Percentiles rank a stretch among this genome's conserved stretches.
These are phyloP conservation scores for Hedychridium roseum DNA, from an alignment of 2,888 invertebrate genomes.

Conservation along the genomic window DNA sequence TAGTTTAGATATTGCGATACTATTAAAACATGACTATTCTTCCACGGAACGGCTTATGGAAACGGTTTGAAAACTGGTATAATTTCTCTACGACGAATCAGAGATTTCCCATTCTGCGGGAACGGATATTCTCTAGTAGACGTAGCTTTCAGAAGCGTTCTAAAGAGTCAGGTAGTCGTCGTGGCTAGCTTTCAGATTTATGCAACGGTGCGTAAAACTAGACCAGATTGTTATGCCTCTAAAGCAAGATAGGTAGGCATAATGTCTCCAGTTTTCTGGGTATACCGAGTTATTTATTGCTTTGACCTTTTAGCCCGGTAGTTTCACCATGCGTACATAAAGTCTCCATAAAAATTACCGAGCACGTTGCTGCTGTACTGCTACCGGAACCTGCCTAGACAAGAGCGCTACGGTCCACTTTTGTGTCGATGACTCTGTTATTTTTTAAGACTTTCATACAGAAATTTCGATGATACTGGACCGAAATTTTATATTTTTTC, in stretches of 20 bases:
- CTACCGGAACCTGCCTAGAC: constrained; percentile 12
- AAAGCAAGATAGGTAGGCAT: constrained; percentile 39
- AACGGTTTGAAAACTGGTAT: no score
- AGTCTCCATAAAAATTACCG: constrained; percentile 47
- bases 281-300: constrained; percentile 60
- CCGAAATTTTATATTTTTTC: no score
- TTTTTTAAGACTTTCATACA: no score
- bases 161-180: constrained; percentile 31
- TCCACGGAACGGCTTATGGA: no score
- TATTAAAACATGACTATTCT: no score
- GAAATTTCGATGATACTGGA: no score
- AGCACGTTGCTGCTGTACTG: constrained; percentile 29
- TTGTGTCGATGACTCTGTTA: no score
- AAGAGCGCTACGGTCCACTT: no score
- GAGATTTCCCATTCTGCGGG: constrained; percentile 21
- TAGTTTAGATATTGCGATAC: no score
- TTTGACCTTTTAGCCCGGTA: constrained; percentile 55
- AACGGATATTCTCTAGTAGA: constrained; percentile 29
- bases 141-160: constrained; percentile 24
- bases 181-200: constrained; percentile 34
- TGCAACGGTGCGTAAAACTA: constrained; percentile 45
- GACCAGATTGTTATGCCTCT: constrained; percentile 42
- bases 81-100: no score
- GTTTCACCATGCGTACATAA: constrained; percentile 52
- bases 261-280: constrained; percentile 49